These are phyloP conservation scores for Liasis olivaceus DNA, from an alignment of 2,797 vertebrate species.

Conservation along the genomic window DNA sequence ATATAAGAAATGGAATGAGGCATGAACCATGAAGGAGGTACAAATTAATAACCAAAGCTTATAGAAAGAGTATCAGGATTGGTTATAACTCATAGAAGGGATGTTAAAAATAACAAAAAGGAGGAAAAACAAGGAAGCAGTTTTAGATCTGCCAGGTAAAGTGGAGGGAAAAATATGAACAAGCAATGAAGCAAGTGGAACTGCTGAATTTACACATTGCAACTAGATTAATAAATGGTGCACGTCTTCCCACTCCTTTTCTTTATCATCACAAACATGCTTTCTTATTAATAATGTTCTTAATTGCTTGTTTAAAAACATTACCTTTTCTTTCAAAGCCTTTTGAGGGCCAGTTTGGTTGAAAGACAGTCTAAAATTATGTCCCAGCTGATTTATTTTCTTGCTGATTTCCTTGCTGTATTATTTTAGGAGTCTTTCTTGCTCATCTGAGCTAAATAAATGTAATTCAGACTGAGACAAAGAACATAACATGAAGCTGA, in stretches of 20 bases:
- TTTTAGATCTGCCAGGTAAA: neutral
- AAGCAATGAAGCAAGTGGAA: neutral
- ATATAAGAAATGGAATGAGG: neutral
- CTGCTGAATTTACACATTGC: neutral
- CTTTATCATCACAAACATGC: neutral
- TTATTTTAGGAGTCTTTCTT: neutral
- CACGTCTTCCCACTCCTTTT: neutral
- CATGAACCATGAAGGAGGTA: neutral
- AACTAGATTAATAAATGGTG: neutral
- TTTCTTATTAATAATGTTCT: neutral
- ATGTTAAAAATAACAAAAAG: neutral
- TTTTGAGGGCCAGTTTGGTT: neutral
- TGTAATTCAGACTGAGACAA: neutral
- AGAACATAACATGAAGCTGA: neutral
- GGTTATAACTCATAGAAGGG: neutral
- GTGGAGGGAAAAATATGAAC: neutral
- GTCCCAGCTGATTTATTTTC: neutral
- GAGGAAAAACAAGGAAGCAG: neutral
- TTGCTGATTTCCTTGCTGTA: neutral
- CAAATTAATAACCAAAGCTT: neutral
- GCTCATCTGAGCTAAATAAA: neutral
- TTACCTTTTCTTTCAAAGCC: neutral
- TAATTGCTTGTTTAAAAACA: neutral
- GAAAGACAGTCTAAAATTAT: neutral
- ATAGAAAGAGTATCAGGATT: neutral